These are phyloP conservation scores for Suillia variegata DNA, from an alignment of 2,888 invertebrate species.

Conservation along the genomic window DNA sequence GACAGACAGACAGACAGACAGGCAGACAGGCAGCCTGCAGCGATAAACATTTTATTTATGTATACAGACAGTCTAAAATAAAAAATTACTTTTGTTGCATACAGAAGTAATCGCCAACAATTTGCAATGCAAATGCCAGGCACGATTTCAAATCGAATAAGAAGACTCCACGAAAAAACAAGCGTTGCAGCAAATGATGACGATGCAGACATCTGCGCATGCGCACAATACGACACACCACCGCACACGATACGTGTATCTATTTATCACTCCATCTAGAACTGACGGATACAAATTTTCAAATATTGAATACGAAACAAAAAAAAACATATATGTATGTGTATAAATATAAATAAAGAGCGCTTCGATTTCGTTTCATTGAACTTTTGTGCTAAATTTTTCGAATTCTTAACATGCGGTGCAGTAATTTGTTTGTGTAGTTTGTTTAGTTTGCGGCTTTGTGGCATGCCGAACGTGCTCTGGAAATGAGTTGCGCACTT, in stretches of 20 bases:
- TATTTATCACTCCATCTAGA: no score
- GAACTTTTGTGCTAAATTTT: slow-evolving; percentile 25
- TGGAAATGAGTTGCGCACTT: slow-evolving; percentile 14
- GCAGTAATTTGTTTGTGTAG: neutral
- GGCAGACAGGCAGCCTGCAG: no score
- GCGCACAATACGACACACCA: neutral
- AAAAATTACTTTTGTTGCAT: no score
- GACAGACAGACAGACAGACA: no score
- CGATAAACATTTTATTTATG: no score
- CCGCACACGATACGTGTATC: neutral
- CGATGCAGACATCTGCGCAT: neutral
- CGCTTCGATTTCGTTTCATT: slow-evolving; percentile 10
- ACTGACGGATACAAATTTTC: no score
- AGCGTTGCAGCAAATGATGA: neutral
- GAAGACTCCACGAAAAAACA: neutral
- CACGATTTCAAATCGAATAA: neutral
- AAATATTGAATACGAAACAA: no score
- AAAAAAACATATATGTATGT: no score
- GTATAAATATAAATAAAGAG: no score
- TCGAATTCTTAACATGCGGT: neutral
- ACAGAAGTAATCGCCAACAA: no score
- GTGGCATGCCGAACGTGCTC: slow-evolving; percentile 20
- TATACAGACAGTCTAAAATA: neutral
- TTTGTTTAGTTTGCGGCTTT: no score
- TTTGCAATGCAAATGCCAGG: slow-evolving; percentile 4